Conservation (phyloP, 2,888 invertebrate species). For the Germaria angustata region DNA sequence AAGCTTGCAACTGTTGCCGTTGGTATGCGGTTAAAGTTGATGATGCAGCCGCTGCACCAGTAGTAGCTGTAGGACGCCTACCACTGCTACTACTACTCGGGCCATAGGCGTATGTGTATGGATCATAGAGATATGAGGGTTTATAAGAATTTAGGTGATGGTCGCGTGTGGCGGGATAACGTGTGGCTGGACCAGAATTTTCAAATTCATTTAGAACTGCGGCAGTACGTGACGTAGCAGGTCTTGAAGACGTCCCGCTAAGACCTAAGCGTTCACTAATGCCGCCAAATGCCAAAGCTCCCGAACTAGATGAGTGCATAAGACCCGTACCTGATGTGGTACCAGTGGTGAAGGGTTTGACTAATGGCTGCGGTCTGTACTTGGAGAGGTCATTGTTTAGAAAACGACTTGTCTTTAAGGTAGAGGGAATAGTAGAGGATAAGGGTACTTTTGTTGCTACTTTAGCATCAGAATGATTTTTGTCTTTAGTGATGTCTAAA, state of each 20-base stretch:
- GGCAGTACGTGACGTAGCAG: conserved; percentile 66
- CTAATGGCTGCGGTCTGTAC: conserved; percentile 70
- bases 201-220: conserved; percentile 69
- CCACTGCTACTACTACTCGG: conserved; percentile 68
- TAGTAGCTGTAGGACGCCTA: conserved; percentile 69
- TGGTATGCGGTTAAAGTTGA: conserved; percentile 70
- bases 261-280: conserved; percentile 75
- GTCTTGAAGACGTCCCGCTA: conserved; percentile 63
- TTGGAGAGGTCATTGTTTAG: conserved; percentile 74
- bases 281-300: conserved; percentile 76
- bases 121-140: conserved; percentile 73
- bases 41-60: conserved; percentile 64
- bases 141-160: conserved; percentile 68
- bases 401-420: conserved; percentile 56
- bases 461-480: conserved; percentile 70
- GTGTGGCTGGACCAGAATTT: conserved; percentile 53
- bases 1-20: conserved; percentile 72
- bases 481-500: conserved; percentile 71
- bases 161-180: conserved; percentile 64
- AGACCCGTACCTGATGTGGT: conserved; percentile 68
- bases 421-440: conserved; percentile 66
- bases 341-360: conserved; percentile 24
- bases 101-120: conserved; percentile 70
- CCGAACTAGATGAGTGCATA: conserved; percentile 77
- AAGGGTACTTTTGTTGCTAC: conserved; percentile 59